A percentile compares a stretch with the other conserved stretches of the same genome.
Evolutionary conservation across 2,797 vertebrate species (phyloP).

Genomic region (Channallabes apus): DNA sequence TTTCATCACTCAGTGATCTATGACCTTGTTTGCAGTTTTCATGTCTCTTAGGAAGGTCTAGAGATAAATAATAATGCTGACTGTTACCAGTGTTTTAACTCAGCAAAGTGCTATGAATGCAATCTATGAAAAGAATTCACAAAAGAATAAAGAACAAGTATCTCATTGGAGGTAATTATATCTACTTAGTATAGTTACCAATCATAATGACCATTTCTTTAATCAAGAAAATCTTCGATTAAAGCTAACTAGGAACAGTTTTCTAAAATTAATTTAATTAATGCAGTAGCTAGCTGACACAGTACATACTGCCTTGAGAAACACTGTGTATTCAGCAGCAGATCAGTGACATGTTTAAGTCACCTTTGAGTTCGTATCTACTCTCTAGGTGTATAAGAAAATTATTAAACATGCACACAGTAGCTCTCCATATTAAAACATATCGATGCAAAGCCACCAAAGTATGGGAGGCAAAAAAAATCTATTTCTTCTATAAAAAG

Average conservation of each 20-base stretch:
- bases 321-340: neutral
- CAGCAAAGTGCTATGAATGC: neutral
- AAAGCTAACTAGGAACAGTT: neutral
- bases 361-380: neutral
- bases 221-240: neutral
- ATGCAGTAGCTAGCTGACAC: neutral
- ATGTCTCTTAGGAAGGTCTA: neutral
- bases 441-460: neutral
- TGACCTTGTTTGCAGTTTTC: neutral
- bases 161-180: neutral
- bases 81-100: neutral
- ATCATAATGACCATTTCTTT: neutral
- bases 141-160: neutral
- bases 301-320: neutral
- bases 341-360: neutral
- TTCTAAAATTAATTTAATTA: neutral
- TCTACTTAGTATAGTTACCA: neutral
- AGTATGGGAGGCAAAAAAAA: neutral
- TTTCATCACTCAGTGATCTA: neutral
- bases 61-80: neutral
- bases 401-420: neutral
- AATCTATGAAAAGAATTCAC: neutral
- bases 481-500: neutral
- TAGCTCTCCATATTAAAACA: neutral
- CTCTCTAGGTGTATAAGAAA: neutral